Base-by-base conservation (phyloP, 2,797 vertebrate genomes). In the Numenius phaeopus region DNA sequence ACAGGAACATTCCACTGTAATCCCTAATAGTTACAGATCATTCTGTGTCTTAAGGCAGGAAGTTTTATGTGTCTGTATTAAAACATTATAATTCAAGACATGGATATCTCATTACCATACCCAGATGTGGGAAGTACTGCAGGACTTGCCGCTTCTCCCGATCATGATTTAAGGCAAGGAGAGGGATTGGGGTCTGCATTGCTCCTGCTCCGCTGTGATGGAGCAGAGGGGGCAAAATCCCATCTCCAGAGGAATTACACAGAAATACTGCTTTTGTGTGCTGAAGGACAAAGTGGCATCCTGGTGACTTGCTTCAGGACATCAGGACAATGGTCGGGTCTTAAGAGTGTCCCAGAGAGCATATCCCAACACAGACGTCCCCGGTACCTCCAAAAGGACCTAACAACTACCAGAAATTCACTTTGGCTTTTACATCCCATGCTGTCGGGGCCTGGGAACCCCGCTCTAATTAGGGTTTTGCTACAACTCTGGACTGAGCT, bases 11-110 rank as follows among this genome's bases (percentile, higher is more conserved):
- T 81, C 92, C 50, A 7, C 90, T 90, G 57, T 86, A 96, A 96
- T 90, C 66, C 93, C 95, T 86, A 91, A 88, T 76, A 95, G 91
- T 83, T 93, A 96, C 88, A 94, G 87, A 95, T 87, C 73, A 91
- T 78, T 93, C 89, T 79, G 47, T 91, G 82, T 91, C 94, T 94
- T 94, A 93, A 94, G 90, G 88, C 94, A 94, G 81, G 55, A 95
- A 89, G 70, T 94, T 95, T 95, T 94, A 93, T 88, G 72, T 57
- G 85, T 79, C 86, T 95, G 90, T 90, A 88, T 90, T 91, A 92
- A 95, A 93, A 88, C 50, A 87, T 97, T 96, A 66, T 70, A 27
- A 94, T 90, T 95, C 90, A 55, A 90, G 94, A 89, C 83, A 90
- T 46, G 70, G 66, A 55, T 96, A 50, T 73, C 88, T 92, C 86